Base-by-base conservation (phyloP, 2,888 invertebrate genomes). In the Scotopteryx bipunctaria region DNA sequence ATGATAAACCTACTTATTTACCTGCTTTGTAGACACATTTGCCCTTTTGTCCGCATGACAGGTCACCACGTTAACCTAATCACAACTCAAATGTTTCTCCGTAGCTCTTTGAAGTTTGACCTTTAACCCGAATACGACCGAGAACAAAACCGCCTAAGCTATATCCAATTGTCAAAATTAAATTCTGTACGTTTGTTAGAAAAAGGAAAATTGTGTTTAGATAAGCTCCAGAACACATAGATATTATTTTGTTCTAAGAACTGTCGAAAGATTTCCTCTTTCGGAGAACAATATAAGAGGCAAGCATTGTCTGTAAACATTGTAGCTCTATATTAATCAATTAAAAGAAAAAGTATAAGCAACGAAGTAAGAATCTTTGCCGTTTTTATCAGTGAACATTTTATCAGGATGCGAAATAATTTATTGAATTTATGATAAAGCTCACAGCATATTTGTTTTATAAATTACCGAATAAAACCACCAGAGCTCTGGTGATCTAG, bases 101-200 rank as follows among this genome's bases (percentile, higher is more conserved):
- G 2, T 17, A 27, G 16, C 27, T 29, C 31, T 44, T 50, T 44
- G 27, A 44, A 35, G 33, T 33, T 31, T 37, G 37, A 17, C 19
- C 38, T 44, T 35, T 36, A 13, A 33, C 15, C 15, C 5, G 15
- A 25, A 15, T 19, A 32, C 9, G 41, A 31, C 8, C 17, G 35
- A 13, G 1, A 9, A 32, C 9, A 21, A 43, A 11, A n/a, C n/a
- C 21, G 14, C 14, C 41, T 19, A 13, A n/a, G 5, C 5, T 27
- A 17, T 40, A 9, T 29, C 29, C 11, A 9, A 41, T 42, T 13
- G n/a, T n/a, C 16, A 16, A 41, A 19, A 41, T 41, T 14, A 21
- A 9, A 23, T 23, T 21, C 23, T 23, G 15, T 27, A n/a, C 27
- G n/a, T n/a, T n/a, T 11, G 27, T 23, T 23, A 2, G 6, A 6